Base-by-base conservation (phyloP, 2,888 invertebrate species). In the Alentia gelatinosa region DNA sequence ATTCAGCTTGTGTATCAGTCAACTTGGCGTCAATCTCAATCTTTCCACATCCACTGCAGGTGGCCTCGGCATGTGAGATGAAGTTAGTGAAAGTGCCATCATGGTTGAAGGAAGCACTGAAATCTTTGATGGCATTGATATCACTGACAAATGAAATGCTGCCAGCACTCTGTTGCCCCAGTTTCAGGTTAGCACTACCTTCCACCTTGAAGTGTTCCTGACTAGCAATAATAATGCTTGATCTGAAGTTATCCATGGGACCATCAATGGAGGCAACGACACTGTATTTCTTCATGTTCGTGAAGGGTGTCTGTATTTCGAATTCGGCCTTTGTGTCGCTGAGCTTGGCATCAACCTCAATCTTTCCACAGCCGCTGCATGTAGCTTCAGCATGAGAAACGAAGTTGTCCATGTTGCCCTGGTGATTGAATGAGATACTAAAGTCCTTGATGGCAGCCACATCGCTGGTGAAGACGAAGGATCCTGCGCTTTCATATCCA, bases 261-360 rank as follows among this genome's bases (percentile, higher is more conserved):
- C 88, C 88, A 33, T n/a, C 30, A 42, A 33, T 19, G 50, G 33
- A 33, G 15, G n/a, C 47, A 26, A 42, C 33, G 19, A 88, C 47
- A 9, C 47, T 50, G 47, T 50, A 42, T 12, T 89, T 50, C 68
- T 89, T 89, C 89, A 89, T 68, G 63, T 37, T 37, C 23, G 12
- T 89, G 39, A 56, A 89, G 56, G 89, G 89, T 15, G 63, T 63
- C 89, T 89, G 56, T 15, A 89, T 23, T 1, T 33, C 33, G 37
- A 89, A 23, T n/a, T 89, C 35, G 15, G 37, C 89, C 37, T n/a
- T 12, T 15, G 50, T 89, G 7, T 19, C n/a, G 7, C 35, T n/a
- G 19, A 88, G 50, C 26, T 39, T 40, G 23, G 84, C 50, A 56
- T 90, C 63, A 12, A 90, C 42, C 30, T 83, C 83, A 30, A 90